A percentile compares a stretch with the other conserved stretches of the same genome.
Evolutionary conservation across 64 coral and sea anemone species (phyloP).

Genomic region (Porites lutea): DNA sequence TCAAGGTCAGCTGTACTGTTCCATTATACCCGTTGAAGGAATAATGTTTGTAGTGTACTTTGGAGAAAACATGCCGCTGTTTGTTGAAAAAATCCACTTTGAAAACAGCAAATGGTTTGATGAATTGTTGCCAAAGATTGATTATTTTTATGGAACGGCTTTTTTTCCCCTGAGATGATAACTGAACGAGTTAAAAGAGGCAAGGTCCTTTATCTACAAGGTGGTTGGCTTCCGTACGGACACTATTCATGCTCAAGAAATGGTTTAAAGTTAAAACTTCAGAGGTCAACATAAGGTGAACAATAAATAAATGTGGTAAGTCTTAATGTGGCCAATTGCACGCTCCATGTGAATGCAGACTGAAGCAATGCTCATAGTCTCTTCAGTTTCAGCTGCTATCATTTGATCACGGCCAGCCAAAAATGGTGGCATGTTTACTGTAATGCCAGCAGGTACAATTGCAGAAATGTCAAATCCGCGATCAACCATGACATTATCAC

Average conservation of each 20-base stretch:
- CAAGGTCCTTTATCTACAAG: slow-evolving; percentile 41
- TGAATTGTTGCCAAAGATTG: slow-evolving; percentile 41
- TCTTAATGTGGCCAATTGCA: slow-evolving; percentile 58
- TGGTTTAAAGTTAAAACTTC: slow-evolving; percentile 38
- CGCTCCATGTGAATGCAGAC: slow-evolving; percentile 51
- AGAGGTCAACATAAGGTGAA: slow-evolving; percentile 11
- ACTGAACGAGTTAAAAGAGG: slow-evolving; percentile 52
- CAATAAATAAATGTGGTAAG: slow-evolving; percentile 40
- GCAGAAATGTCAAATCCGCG: slow-evolving; percentile 29
- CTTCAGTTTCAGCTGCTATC: slow-evolving; percentile 43
- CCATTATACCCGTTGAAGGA: slow-evolving; percentile 5
- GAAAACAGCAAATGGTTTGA: slow-evolving; percentile 18
- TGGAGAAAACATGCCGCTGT: slow-evolving; percentile 33
- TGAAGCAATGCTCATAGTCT: slow-evolving; percentile 52
- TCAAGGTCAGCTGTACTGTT: slow-evolving; percentile 61
- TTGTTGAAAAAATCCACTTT: slow-evolving; percentile 33
- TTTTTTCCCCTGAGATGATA: slow-evolving; percentile 50
- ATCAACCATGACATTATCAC: slow-evolving; percentile 47
- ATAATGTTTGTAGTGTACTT: slow-evolving; percentile 37
- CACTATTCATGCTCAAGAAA: slow-evolving; percentile 26
- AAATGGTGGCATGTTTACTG: slow-evolving; percentile 59
- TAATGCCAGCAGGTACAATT: slow-evolving; percentile 43
- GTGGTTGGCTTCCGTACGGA: slow-evolving; percentile 45
- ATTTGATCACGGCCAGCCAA: slow-evolving; percentile 12
- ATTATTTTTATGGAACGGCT: slow-evolving; percentile 20